Conservation (phyloP, 2,888 invertebrate species). For the Lutraria lutraria region DNA sequence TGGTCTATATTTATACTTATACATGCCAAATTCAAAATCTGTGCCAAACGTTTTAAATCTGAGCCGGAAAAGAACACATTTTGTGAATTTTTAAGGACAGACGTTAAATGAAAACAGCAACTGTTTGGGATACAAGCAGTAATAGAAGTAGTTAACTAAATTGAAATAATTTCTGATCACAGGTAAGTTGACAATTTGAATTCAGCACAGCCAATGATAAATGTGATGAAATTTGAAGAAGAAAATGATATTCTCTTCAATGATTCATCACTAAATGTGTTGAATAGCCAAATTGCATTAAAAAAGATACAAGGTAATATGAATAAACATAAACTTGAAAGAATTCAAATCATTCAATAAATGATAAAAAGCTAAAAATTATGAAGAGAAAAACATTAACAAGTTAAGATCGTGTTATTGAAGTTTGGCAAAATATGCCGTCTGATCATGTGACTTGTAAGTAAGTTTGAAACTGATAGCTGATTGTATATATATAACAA, state of each 20-base stretch:
- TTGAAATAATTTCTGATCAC: not conserved
- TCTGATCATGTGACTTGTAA: not conserved
- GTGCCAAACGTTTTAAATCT: slow-evolving; percentile 7
- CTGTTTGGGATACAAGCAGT: not conserved
- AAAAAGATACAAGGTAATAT: not conserved
- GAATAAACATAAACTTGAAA: not conserved
- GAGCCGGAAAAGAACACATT: not conserved
- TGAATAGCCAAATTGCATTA: not conserved
- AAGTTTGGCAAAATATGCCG: not conserved
- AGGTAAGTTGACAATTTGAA: not conserved
- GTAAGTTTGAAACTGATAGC: not conserved
- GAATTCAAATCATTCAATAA: not conserved
- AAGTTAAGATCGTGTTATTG: not conserved
- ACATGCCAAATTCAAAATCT: not conserved
- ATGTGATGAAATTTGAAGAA: not conserved
- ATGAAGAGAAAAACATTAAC: not conserved
- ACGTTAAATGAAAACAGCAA: not conserved
- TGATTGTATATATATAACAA: not conserved
- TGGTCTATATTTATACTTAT: slow-evolving; percentile 7
- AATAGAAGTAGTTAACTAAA: not conserved
- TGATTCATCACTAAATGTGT: not conserved
- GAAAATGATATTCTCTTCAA: not conserved
- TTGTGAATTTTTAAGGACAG: not conserved
- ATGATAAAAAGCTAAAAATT: not conserved
- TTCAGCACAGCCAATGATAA: not conserved